Conservation (phyloP, 2,113 vertebrate genomes). For the Cairina moschata region DNA sequence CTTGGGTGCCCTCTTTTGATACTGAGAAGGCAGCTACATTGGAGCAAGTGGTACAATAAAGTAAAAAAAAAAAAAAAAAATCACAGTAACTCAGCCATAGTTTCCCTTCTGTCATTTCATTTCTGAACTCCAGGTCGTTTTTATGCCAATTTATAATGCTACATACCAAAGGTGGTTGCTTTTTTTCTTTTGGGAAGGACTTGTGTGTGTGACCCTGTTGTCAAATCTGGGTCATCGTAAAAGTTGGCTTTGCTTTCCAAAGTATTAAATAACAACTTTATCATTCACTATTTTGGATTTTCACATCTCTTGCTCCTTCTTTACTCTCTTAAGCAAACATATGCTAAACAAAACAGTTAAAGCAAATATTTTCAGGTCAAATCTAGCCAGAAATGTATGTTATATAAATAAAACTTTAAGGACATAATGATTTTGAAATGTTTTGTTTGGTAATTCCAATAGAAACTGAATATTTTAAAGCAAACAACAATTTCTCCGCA, state of each 20-base stretch:
- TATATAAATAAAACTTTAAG: slow-evolving; percentile 13
- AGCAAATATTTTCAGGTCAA: not conserved
- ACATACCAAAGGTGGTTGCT: not conserved
- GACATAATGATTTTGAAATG: not conserved
- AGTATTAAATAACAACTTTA: not conserved
- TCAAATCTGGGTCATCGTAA: not conserved
- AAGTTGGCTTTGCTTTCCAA: not conserved
- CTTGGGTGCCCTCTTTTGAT: not conserved
- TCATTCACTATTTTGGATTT: not conserved
- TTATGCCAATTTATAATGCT: not conserved
- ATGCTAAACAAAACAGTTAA: not conserved
- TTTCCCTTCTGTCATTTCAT: not conserved
- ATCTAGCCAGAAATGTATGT: not conserved
- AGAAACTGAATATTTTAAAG: not conserved
- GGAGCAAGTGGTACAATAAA: not conserved
- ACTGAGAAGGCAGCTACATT: accelerated
- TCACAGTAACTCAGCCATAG: accelerated
- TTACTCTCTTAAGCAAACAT: not conserved
- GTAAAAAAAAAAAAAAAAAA: not conserved
- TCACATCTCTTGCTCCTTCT: not conserved
- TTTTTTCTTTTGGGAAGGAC: not conserved
- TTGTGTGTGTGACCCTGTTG: not conserved
- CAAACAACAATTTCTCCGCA: not conserved
- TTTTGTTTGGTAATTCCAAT: not conserved
- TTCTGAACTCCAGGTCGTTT: not conserved